Evolutionary conservation across 1,140 invertebrate genomes (phyloP).

Genomic region (Subanguina moxae): DNA sequence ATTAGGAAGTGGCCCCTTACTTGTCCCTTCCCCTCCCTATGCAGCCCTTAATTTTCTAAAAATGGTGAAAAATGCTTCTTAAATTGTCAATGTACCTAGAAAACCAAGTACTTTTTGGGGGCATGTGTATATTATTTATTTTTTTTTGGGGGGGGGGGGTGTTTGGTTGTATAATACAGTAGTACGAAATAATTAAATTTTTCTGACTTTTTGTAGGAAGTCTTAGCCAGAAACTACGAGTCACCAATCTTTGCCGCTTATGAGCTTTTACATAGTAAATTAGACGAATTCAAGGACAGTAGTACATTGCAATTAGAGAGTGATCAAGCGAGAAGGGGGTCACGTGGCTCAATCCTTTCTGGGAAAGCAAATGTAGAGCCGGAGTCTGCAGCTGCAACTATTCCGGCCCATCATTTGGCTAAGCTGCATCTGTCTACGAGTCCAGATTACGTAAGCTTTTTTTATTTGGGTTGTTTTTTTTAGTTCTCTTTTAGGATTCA

Average conservation of each 20-base stretch:
- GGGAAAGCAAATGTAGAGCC: conserved; percentile 54
- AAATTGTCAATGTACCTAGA: too few species aligned
- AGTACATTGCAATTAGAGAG: conserved; percentile 29
- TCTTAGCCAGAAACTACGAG: conserved; percentile 49
- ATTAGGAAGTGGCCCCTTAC: too few species aligned
- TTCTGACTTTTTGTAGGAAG: conserved; percentile 38
- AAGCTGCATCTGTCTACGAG: conserved; percentile 50
- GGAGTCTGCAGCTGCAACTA: conserved; percentile 39
- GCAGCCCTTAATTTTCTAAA: too few species aligned
- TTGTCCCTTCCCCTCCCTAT: too few species aligned
- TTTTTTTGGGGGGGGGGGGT: too few species aligned
- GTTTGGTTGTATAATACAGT: neutral
- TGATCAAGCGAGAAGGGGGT: conserved; percentile 49
- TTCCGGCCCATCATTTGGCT: conserved; percentile 56
- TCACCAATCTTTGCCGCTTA: conserved; percentile 54
- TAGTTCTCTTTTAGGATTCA: conserved; percentile 45
- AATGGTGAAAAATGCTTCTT: too few species aligned
- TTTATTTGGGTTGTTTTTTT: too few species aligned
- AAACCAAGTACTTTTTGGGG: too few species aligned
- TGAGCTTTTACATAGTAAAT: conserved; percentile 44
- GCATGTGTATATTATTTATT: too few species aligned
- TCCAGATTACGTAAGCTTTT: conserved; percentile 44
- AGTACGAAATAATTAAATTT: conserved; percentile 18
- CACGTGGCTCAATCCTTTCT: conserved; percentile 58
- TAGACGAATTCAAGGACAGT: conserved; percentile 33